phyloP scores from a whole-genome alignment of 2,888 invertebrate genomes.

The Microctonus aethiopoides region DNA sequence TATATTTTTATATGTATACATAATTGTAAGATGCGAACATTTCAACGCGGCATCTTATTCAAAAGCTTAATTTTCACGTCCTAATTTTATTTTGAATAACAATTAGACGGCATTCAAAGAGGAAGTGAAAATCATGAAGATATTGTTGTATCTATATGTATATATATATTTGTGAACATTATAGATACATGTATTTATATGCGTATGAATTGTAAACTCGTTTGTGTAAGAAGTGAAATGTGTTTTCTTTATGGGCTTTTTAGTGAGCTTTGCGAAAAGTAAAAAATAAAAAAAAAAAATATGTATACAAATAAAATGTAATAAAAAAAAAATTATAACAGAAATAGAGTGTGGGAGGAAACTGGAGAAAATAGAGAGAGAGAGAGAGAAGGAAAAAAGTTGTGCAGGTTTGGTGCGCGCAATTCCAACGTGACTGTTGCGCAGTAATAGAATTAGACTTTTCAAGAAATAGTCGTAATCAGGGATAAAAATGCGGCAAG shows the following conservation, averaged over 20 bases:
- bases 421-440: constrained; percentile 39
- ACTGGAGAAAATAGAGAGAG: constrained; percentile 1
- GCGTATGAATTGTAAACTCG: constrained; percentile 4
- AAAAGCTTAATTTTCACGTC: constrained; percentile 32
- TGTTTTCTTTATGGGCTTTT: constrained; percentile 10
- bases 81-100: constrained; percentile 31
- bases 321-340: neutral
- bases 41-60: constrained; percentile 8
- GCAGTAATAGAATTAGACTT: constrained; percentile 55
- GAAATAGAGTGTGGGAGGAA: neutral
- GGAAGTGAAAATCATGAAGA: constrained; percentile 45
- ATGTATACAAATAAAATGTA: neutral
- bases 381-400: neutral
- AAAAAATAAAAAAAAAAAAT: neutral
- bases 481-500: constrained; percentile 62
- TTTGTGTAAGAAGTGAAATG: neutral
- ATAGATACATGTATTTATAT: constrained; percentile 32
- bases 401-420: constrained; percentile 12
- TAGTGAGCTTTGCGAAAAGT: neutral
- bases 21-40: neutral
- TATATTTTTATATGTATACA: neutral
- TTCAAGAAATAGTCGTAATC: constrained; percentile 60
- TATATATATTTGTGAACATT: too few relatives aligned
- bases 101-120: constrained; percentile 49
- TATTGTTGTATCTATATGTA: constrained; percentile 43